Evolutionary conservation across 2,888 invertebrate genomes (phyloP), one percentile per base, ranked within the genome.

Genomic region (Cinara cedri): DNA sequence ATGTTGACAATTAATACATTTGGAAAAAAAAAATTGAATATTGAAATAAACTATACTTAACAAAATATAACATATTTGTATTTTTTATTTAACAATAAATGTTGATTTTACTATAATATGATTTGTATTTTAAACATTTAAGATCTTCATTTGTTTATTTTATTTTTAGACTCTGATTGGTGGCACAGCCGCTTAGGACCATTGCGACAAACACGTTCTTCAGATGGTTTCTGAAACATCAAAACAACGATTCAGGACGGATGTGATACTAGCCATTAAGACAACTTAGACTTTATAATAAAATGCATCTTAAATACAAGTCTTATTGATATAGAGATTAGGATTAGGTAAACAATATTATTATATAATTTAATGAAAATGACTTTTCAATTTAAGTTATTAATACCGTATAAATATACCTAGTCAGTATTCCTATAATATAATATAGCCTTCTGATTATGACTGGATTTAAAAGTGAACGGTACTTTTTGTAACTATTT

Each of bases 251-350:
- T 70, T 78, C 70, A 78, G 70, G 49, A 78, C 34, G 78, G 57
- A 78, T 78, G 78, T 78, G 78, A 78, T 78, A 78, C 78, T 78
- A 78, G 78, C 60, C 51, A 68, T 78, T 78, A 78, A 78, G 78
- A 78, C 60, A 49, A 70, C 21, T 68, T 57, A 78, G 60, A 68
- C 78, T 78, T 78, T 70, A 19, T 60, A 70, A 62, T 66, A 60
- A 34, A 51, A 65, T 57, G 46, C 16, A 78, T 60, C 46, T 66
- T 57, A 16, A 34, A 46, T 68, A 55, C 42, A 70, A 78, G 78
- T 78, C 76, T 70, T 78, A 76, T 57, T 21, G 11, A 49, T 66
- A 70, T 78, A 78, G 70, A 62, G 34, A 78, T 75, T 70, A 78
- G 78, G 68, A 60, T 78, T 78, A 78, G 78, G 78, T 68, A 49